Evolutionary conservation across 2,888 invertebrate genomes (phyloP).

Genomic region (Pycnomerus fuliginosus): DNA sequence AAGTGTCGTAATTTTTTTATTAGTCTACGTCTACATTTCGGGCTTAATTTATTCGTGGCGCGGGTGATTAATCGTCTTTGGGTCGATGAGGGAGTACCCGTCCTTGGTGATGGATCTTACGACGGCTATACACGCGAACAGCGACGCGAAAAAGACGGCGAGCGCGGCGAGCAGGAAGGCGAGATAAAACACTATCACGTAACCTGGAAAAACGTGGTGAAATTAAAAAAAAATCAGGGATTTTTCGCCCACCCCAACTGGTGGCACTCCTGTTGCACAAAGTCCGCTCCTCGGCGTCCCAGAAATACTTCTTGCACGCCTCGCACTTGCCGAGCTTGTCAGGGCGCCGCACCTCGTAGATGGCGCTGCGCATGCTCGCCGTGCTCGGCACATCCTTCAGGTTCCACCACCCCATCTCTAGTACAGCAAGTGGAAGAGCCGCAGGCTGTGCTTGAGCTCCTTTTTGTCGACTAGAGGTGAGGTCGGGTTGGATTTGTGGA

Average conservation of each 20-base stretch:
- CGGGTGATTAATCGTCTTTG: no score
- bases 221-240: not conserved
- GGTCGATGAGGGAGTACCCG: no score
- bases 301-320: conserved; percentile 6
- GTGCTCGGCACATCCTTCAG: conserved; percentile 16
- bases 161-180: not conserved
- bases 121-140: no score
- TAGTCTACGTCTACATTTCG: not conserved
- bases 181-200: conserved; percentile 3
- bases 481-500: no score
- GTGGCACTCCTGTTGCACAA: conserved; percentile 6
- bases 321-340: conserved; percentile 6
- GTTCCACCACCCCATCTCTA: no score
- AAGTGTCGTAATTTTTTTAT: not conserved
- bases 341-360: conserved; percentile 4
- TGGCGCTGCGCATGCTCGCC: conserved; percentile 7
- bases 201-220: conserved; percentile 1
- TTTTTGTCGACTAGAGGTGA: no score
- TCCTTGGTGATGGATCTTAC: no score
- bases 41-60: not conserved
- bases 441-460: no score
- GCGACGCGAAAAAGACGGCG: not conserved
- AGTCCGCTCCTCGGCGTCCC: conserved; percentile 6
- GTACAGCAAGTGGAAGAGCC: no score
- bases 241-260: conserved; percentile 8